Base-by-base conservation (phyloP, 1,140 invertebrate species). In the Varroa destructor region DNA sequence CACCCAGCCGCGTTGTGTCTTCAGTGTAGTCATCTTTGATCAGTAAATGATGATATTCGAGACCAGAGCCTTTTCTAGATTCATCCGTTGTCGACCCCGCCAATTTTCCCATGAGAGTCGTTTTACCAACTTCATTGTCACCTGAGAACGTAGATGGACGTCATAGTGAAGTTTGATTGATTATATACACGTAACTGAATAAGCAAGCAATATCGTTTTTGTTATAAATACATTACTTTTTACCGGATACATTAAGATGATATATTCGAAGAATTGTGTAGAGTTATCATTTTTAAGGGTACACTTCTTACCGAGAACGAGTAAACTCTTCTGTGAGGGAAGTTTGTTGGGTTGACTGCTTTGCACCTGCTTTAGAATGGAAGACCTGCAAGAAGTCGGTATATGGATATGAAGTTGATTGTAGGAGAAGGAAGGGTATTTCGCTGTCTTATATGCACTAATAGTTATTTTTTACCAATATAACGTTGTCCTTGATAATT, bases 1-100 rank as follows among this genome's bases (percentile, higher is more conserved):
- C 70, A 1, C 75, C 75, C 8, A 77, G 71, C n/a, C 73, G 54
- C 10, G 74, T 75, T 37, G 73, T 72, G 73, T 75, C 93, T 85
- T 98, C 95, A 84, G 93, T 86, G 80, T 98, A 97, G 82, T 99
- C 95, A 84, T 98, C 95, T 79, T 94, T 86, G 71, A 99, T 93
- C 83, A 96, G 91, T 78, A 99, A 91, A 78, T 96, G 97, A 72
- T 93, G 92, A 82, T 98, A 99, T 82, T 99, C 96, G 73, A 99
- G 82, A 6, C 94, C 95, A 57, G 91, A 92, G 56, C 94, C 95
- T 83, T 97, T 97, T 80, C 93, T 97, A 1, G 93, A 92, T 81
- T 96, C 91, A 77, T 97, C 93, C 40, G 46, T 46, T 51, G 8
- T 8, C 64, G 92, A 88, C 72, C 93, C 91, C 74, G 85, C 83